phyloP scores from a whole-genome alignment of 2,113 vertebrate genomes.

The Nyctereutes procyonoides region DNA sequence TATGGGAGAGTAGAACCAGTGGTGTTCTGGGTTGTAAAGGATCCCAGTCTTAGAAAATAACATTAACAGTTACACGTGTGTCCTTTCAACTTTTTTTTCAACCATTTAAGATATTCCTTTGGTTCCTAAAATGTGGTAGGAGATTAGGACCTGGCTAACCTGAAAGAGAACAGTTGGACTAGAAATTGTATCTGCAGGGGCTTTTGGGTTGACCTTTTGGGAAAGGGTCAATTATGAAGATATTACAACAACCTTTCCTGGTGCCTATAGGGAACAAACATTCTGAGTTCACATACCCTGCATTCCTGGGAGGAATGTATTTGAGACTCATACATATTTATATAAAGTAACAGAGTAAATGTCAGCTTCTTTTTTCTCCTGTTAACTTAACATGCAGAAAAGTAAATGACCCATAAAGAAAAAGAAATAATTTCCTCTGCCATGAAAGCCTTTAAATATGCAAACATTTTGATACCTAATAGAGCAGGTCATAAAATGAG shows the following conservation, averaged over 20 bases:
- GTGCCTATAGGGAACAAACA: background rate
- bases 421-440: conserved; percentile 56
- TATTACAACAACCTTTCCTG: background rate
- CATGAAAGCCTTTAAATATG: background rate
- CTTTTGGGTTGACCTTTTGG: background rate
- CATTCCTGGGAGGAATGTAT: background rate
- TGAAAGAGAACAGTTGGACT: background rate
- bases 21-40: background rate
- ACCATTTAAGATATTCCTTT: background rate
- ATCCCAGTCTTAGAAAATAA: background rate
- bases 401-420: conserved; percentile 70
- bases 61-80: background rate
- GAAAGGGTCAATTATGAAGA: background rate
- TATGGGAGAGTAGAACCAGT: background rate
- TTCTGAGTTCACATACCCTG: too few relatives aligned
- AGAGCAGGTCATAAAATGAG: background rate
- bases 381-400: conserved; percentile 36
- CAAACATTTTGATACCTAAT: conserved; percentile 57
- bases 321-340: conserved; percentile 50
- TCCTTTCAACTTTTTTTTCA: background rate
- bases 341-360: conserved; percentile 49
- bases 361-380: background rate
- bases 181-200: background rate
- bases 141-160: background rate
- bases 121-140: background rate